Evolutionary conservation across 2,888 invertebrate species (phyloP).

Genomic region (Tenthredo livida): DNA sequence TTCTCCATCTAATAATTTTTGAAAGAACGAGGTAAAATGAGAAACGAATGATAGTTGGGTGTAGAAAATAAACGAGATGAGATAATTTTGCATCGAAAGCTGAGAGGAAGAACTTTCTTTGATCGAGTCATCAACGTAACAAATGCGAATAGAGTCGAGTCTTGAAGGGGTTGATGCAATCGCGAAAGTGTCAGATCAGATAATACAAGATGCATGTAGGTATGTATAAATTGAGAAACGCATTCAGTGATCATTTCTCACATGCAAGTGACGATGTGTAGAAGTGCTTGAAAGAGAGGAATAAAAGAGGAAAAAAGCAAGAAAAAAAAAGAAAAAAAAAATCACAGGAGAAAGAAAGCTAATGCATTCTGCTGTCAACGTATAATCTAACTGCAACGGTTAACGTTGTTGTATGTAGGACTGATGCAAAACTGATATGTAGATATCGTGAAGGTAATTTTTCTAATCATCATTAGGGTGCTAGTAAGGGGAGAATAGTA

Average conservation of each 20-base stretch:
- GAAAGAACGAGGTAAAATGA: neutral
- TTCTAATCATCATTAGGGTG: no score
- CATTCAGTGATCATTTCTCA: conserved; percentile 13
- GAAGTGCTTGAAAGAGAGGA: neutral
- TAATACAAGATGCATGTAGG: neutral
- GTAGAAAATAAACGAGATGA: neutral
- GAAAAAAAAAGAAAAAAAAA: neutral
- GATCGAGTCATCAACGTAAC: neutral
- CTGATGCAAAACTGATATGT: neutral
- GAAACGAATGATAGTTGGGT: neutral
- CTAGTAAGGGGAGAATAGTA: no score
- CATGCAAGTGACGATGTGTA: neutral
- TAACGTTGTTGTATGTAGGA: neutral
- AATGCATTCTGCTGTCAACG: neutral
- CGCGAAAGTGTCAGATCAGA: neutral
- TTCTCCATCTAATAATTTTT: neutral
- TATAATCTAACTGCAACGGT: neutral
- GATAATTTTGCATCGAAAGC: neutral
- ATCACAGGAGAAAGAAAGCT: neutral
- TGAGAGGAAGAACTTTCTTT: no score
- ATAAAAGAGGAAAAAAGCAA: neutral
- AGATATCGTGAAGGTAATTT: no score
- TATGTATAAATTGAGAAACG: neutral
- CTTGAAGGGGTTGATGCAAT: neutral
- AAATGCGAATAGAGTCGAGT: neutral